Conservation (phyloP, 1,140 invertebrate genomes). For the Mycetomoellerius zeteki region DNA sequence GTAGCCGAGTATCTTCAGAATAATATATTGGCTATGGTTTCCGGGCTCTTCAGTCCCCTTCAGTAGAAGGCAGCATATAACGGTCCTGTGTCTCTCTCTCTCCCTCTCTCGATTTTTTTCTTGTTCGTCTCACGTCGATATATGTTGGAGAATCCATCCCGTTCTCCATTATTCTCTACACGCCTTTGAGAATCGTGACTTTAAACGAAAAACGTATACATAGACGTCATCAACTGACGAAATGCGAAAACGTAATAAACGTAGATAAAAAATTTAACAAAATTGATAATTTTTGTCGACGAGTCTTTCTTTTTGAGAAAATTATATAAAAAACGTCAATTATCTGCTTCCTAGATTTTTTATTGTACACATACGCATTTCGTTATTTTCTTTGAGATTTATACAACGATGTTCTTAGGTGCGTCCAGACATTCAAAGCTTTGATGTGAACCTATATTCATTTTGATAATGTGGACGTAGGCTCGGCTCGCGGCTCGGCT, state of each 20-base stretch:
- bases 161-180: slow-evolving; percentile 10
- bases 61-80: slow-evolving; percentile 73
- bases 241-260: neutral
- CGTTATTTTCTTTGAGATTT: neutral
- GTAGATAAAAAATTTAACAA: neutral
- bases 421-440: too few relatives aligned
- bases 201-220: neutral
- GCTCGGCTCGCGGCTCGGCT: too few relatives aligned
- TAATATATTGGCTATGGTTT: slow-evolving; percentile 70
- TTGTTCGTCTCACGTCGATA: neutral
- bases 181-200: neutral
- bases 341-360: neutral
- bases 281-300: neutral
- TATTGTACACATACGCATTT: neutral
- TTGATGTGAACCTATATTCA: too few relatives aligned
- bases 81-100: slow-evolving; percentile 76
- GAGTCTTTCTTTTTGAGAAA: neutral
- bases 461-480: too few relatives aligned
- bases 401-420: neutral
- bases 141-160: slow-evolving; percentile 2
- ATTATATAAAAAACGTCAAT: neutral
- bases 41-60: slow-evolving; percentile 58
- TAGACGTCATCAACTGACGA: neutral
- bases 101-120: slow-evolving; percentile 65
- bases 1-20: slow-evolving; percentile 69